Percentiles rank a stretch among this genome's conserved stretches.
phyloP scores from a whole-genome alignment of 2,888 invertebrate genomes.

The Campoletis raptor region DNA sequence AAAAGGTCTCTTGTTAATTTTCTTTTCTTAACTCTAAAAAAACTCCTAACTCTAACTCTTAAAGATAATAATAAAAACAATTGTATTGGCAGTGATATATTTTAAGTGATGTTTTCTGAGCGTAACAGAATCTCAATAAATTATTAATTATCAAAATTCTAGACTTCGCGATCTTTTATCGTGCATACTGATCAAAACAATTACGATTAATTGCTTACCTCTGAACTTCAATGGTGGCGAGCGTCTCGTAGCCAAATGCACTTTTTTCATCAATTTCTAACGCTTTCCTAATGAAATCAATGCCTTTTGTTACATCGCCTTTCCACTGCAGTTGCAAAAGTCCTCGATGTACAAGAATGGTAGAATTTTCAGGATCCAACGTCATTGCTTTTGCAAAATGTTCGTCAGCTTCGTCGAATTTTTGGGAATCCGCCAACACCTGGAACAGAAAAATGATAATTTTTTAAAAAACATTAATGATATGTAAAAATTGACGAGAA shows the following conservation, averaged over 20 bases:
- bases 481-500: slow-evolving; percentile 7
- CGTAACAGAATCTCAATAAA: no score
- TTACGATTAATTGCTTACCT: no score
- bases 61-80: not conserved
- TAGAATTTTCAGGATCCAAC: slow-evolving; percentile 94
- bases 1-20: not conserved
- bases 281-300: slow-evolving; percentile 92
- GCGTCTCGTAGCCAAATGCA: slow-evolving; percentile 97
- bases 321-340: slow-evolving; percentile 94
- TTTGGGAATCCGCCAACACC: slow-evolving; percentile 93
- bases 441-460: slow-evolving; percentile 76
- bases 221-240: slow-evolving; percentile 98
- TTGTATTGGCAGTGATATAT: not conserved
- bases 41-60: not conserved
- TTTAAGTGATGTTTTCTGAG: not conserved
- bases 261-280: slow-evolving; percentile 96
- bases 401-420: slow-evolving; percentile 93
- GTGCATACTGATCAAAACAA: no score
- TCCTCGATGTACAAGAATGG: slow-evolving; percentile 94
- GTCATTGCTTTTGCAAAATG: slow-evolving; percentile 93
- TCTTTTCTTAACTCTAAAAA: not conserved
- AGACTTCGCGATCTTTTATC: no score
- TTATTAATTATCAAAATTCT: no score
- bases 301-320: slow-evolving; percentile 92
- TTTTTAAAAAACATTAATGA: slow-evolving; percentile 3